Evolutionary conservation across 2,113 vertebrate species (phyloP).

Genomic region (Hemiscyllium ocellatum): DNA sequence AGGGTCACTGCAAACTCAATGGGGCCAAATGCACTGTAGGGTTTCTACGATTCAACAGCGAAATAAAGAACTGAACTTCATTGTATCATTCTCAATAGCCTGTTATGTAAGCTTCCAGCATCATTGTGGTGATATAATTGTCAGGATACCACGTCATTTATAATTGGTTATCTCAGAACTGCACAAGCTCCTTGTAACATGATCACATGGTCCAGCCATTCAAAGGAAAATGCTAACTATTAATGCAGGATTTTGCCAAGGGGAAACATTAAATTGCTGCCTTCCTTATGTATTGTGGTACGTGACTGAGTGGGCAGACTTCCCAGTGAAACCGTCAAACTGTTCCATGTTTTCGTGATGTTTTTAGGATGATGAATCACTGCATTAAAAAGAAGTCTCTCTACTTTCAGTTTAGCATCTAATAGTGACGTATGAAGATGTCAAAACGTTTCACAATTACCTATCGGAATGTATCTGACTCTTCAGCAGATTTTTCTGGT

Average conservation of each 20-base stretch:
- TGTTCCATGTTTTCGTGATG: neutral
- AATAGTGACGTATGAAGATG: too few species aligned
- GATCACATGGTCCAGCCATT: neutral
- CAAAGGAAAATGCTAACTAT: neutral
- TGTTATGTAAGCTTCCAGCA: neutral
- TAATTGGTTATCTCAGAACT: neutral
- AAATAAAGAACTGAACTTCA: conserved; percentile 18
- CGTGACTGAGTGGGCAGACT: neutral
- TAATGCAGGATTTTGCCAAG: too few species aligned
- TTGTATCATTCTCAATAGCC: neutral
- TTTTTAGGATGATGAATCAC: too few species aligned
- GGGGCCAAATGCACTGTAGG: too few species aligned
- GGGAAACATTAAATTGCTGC: neutral
- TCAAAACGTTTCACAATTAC: too few species aligned
- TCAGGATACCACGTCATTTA: neutral
- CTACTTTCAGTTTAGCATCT: too few species aligned
- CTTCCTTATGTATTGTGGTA: neutral
- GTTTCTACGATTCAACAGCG: neutral
- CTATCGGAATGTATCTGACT: too few species aligned
- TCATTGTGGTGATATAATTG: neutral
- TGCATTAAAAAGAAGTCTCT: too few species aligned
- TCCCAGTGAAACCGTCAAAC: neutral
- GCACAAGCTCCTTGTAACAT: neutral
- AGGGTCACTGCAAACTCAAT: too few species aligned
- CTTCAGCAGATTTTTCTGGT: too few species aligned